phyloP scores from a whole-genome alignment of 2,797 vertebrate genomes.

The Amphiprion clarkii region DNA sequence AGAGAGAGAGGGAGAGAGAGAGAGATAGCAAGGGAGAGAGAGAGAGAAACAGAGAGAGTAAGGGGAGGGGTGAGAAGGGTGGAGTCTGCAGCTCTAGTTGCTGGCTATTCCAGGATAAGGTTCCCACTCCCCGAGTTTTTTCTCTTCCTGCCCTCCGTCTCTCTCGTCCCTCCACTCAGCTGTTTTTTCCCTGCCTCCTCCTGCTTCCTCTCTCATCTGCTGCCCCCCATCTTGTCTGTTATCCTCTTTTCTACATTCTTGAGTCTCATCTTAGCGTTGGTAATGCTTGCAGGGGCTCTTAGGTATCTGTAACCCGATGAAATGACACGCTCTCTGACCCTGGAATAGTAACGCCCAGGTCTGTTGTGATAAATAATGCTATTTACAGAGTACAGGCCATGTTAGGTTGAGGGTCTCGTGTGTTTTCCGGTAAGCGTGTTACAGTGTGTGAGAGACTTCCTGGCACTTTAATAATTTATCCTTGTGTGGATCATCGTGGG shows the following conservation, averaged over 20 bases:
- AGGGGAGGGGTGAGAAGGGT: slow-evolving; percentile 80
- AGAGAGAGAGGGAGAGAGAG: slow-evolving; percentile 15
- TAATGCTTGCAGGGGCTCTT: slow-evolving; percentile 41
- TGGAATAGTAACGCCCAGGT: slow-evolving; percentile 54
- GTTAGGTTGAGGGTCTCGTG: slow-evolving; percentile 52
- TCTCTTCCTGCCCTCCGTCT: slow-evolving; percentile 63
- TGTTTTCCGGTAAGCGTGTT: slow-evolving; percentile 34
- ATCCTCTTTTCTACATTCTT: slow-evolving; percentile 55
- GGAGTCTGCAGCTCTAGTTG: slow-evolving; percentile 84
- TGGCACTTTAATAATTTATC: slow-evolving; percentile 8
- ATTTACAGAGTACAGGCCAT: slow-evolving; percentile 63
- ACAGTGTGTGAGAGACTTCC: slow-evolving; percentile 13
- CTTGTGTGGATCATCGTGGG: slow-evolving; percentile 7
- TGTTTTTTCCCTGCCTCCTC: slow-evolving; percentile 49
- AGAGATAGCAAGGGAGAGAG: slow-evolving; percentile 53
- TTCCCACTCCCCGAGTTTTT: slow-evolving; percentile 82
- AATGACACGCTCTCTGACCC: slow-evolving; percentile 47
- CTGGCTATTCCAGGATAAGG: slow-evolving; percentile 85
- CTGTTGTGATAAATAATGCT: slow-evolving; percentile 53
- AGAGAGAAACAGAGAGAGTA: slow-evolving; percentile 67
- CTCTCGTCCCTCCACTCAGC: slow-evolving; percentile 52
- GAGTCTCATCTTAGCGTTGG: slow-evolving; percentile 50
- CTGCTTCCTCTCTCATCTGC: slow-evolving; percentile 46
- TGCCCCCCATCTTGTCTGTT: slow-evolving; percentile 40
- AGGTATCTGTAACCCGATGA: slow-evolving; percentile 41